Evolutionary conservation across 2,113 vertebrate genomes (phyloP), one percentile per base, ranked within the genome.

Genomic region (Connochaetes taurinus): DNA sequence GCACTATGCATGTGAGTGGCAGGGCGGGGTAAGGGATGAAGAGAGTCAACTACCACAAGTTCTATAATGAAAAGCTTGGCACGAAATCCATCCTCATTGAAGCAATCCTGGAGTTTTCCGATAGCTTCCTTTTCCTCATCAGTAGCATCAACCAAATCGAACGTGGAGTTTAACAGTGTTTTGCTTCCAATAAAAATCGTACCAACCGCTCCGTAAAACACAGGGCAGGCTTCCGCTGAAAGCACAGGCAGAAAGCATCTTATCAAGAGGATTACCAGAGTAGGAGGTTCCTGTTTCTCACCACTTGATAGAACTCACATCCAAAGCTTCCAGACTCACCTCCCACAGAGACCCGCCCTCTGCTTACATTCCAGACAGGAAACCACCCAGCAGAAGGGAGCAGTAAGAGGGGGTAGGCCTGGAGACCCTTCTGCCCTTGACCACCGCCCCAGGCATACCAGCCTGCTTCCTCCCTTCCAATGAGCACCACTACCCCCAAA

Each of bases 181-280:
- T 1, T 27, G 0, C 0, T 0, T 91, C 87, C 87, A 40, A 5
- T 0, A 19, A 2, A 4, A 47, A 96, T 0, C 0, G 0, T 0
- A 17, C 1, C 0, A 43, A 90, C 33, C 21, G 13, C 0, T 2
- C 0, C 3, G 58, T 96, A 91, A n/a, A 97, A 97, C 7, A 14
- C 1, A 23, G 21, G 40, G 64, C 88, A 94, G 4, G 36, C 40
- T 50, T 83, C 40, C 2, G 0, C 94, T 94, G 76, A 78, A 87
- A 58, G 87, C 31, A 64, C 19, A 87, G 12, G 43, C 45, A 91
- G 71, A 96, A 87, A 87, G 50, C 33, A 95, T 2, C 5, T 45
- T 53, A 31, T 64, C 27, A 80, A 31, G n/a, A 52, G 67, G 83
- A 58, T 45, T 7, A 6, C 11, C 19, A 16, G 7, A 3, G 25